A percentile compares a stretch with the other conserved stretches of the same genome.
These are phyloP conservation scores for Masnerella sp. DNA, from an alignment of 2,888 invertebrate species.

Conservation along the genomic window DNA sequence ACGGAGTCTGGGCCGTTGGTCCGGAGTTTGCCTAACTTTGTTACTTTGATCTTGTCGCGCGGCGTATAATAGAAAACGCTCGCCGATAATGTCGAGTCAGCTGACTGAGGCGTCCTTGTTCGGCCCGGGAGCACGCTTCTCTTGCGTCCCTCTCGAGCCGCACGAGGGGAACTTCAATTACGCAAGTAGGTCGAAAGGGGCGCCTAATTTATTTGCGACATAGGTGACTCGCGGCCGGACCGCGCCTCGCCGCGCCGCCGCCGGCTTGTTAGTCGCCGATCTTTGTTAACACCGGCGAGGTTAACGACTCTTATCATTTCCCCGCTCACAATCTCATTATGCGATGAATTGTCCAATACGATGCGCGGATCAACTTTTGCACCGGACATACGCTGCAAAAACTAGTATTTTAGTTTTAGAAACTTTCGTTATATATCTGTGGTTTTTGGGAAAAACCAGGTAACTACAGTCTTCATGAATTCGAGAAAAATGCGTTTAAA, in stretches of 20 bases:
- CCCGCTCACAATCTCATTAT: slow-evolving; percentile 44
- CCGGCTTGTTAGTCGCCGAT: slow-evolving; percentile 71
- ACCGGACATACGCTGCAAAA: no score
- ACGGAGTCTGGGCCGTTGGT: not conserved
- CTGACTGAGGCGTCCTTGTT: slow-evolving; percentile 64
- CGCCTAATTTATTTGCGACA: slow-evolving; percentile 75
- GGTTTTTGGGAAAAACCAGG: no score
- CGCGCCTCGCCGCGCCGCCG: slow-evolving; percentile 66
- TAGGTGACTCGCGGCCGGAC: slow-evolving; percentile 67
- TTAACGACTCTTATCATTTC: slow-evolving; percentile 69
- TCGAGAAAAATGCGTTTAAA: no score
- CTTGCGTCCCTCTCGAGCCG: slow-evolving; percentile 64
- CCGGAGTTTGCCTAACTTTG: slow-evolving; percentile 28
- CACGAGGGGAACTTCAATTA: slow-evolving; percentile 73
- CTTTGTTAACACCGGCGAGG: slow-evolving; percentile 72
- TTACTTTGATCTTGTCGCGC: slow-evolving; percentile 39
- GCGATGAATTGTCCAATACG: slow-evolving; percentile 37
- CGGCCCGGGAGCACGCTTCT: slow-evolving; percentile 58
- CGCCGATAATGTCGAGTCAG: slow-evolving; percentile 59
- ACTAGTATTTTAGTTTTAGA: no score
- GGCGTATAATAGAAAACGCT: slow-evolving; percentile 29
- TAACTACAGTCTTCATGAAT: no score
- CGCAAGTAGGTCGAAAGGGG: slow-evolving; percentile 76
- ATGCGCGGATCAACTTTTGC: slow-evolving; percentile 24
- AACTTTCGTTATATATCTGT: no score